Conservation (phyloP, 2,113 vertebrate species). For the Amazona guildingii region DNA sequence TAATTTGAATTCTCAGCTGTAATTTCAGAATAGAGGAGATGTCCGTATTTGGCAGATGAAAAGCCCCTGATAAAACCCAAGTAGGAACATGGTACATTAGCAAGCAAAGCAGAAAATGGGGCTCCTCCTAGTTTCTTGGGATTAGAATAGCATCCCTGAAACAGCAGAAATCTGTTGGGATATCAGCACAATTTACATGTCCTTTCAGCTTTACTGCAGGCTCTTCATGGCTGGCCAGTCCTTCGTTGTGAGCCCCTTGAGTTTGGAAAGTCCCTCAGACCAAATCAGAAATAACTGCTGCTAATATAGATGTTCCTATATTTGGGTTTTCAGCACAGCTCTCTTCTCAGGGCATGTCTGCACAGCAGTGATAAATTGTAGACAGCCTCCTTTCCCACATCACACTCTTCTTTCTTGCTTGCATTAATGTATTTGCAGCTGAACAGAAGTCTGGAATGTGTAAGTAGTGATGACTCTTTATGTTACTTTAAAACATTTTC, state of each 20-base stretch:
- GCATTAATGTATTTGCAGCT: conserved; percentile 62
- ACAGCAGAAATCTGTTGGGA: conserved; percentile 41
- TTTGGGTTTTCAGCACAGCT: conserved; percentile 51
- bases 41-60: background rate
- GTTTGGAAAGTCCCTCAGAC: conserved; percentile 61
- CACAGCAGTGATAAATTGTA: conserved; percentile 66
- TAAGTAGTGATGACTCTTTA: conserved; percentile 63
- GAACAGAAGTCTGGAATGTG: conserved; percentile 65
- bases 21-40: background rate
- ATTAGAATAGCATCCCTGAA: conserved; percentile 55
- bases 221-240: conserved; percentile 63
- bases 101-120: conserved; percentile 22
- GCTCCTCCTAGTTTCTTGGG: conserved; percentile 28
- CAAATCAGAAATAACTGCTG: conserved; percentile 63
- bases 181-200: conserved; percentile 63
- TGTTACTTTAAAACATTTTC: conserved; percentile 60
- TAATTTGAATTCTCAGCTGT: background rate
- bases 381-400: conserved; percentile 60
- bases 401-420: conserved; percentile 59
- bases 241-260: conserved; percentile 54
- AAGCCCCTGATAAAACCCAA: background rate
- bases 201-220: conserved; percentile 60
- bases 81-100: background rate
- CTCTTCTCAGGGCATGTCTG: conserved; percentile 67
- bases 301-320: conserved; percentile 65